Evolutionary conservation across 2,797 vertebrate genomes (phyloP).

Genomic region (Sciurus carolinensis): DNA sequence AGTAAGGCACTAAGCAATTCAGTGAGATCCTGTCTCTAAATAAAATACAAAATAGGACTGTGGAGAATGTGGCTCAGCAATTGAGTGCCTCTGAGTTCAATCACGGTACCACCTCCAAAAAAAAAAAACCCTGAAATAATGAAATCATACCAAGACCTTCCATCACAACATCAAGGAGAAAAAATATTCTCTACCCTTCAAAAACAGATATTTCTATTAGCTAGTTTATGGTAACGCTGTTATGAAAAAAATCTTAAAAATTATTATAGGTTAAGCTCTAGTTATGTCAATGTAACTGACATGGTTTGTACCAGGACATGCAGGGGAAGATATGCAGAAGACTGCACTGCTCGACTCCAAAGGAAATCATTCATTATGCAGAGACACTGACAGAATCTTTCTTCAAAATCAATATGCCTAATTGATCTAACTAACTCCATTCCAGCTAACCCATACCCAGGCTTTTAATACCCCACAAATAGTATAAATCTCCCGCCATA

Average conservation of each 20-base stretch:
- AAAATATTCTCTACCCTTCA: not conserved
- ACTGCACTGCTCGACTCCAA: not conserved
- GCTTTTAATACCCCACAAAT: not conserved
- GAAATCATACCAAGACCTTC: not conserved
- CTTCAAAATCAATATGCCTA: slow-evolving; percentile 19
- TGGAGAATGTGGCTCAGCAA: no score
- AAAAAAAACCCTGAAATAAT: not conserved
- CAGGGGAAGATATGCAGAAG: not conserved
- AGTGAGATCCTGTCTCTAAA: no score
- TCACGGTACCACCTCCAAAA: no score
- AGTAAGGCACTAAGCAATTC: no score
- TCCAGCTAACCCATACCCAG: not conserved
- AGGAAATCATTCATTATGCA: not conserved
- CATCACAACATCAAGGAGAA: not conserved
- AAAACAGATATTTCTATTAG: not conserved
- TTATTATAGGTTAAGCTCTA: not conserved
- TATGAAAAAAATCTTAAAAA: slow-evolving; percentile 17
- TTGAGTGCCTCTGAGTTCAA: no score
- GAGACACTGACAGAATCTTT: not conserved
- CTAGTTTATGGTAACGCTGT: not conserved
- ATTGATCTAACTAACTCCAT: not conserved
- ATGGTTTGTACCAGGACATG: not conserved
- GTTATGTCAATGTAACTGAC: not conserved
- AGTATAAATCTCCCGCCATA: not conserved
- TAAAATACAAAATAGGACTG: no score